These are phyloP conservation scores for Platanista minor DNA, from an alignment of 2,113 vertebrate species.

Conservation along the genomic window DNA sequence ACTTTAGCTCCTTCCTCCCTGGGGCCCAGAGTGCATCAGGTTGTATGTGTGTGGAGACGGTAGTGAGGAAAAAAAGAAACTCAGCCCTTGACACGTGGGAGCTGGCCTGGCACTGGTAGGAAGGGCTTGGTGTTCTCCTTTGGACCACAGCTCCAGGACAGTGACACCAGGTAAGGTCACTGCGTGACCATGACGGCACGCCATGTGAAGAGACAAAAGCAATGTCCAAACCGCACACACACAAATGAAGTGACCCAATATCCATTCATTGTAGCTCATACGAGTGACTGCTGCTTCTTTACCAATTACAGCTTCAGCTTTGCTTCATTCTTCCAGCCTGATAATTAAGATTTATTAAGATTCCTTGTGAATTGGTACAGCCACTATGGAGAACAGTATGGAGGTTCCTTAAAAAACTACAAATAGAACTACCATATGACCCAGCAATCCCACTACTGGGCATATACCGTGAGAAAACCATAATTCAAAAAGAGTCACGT, in stretches of 20 bases:
- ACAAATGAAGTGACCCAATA: background rate
- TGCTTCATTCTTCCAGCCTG: background rate
- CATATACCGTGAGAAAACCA: no score
- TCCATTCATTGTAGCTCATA: no score
- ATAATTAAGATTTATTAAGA: background rate
- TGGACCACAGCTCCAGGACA: background rate
- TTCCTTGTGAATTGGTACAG: no score
- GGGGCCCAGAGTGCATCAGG: background rate
- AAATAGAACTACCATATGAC: no score
- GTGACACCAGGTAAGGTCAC: background rate
- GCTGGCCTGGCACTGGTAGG: background rate
- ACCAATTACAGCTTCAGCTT: background rate
- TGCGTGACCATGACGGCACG: background rate
- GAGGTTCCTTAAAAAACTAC: no score
- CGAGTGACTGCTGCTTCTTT: background rate
- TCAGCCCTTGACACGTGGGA: accelerated
- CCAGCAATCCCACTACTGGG: no score
- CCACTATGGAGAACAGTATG: no score
- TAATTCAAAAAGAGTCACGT: no score
- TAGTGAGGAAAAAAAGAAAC: background rate
- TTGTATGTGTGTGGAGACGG: background rate
- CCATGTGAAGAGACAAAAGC: background rate
- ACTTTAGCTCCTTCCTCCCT: background rate
- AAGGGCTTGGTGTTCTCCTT: background rate
- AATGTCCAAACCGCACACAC: background rate